A percentile compares a stretch with the other conserved stretches of the same genome.
These are phyloP conservation scores for Chrysoperla carnea DNA, from an alignment of 1,140 invertebrate genomes.

Conservation along the genomic window DNA sequence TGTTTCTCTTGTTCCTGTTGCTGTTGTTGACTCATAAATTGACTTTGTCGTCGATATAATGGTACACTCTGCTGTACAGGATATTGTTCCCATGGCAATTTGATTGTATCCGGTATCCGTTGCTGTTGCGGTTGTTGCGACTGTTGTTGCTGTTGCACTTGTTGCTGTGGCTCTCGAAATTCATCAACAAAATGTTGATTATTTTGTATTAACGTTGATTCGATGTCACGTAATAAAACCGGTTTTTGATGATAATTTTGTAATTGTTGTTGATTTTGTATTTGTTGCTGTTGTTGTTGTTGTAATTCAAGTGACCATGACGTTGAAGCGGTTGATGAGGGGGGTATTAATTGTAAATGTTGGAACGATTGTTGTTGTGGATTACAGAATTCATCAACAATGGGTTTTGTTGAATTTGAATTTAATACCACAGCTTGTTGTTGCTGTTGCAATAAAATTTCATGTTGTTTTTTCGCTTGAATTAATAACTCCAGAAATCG, in stretches of 20 bases:
- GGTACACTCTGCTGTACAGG: conserved; percentile 20
- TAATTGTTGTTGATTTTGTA: conserved; percentile 4
- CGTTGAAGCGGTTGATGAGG: conserved; percentile 1
- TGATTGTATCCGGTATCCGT: conserved; percentile 6
- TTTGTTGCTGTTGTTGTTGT: conserved; percentile 7
- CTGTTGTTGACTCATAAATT: conserved; percentile 4
- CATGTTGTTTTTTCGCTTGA: conserved; percentile 11
- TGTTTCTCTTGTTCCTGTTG: conserved; percentile 12
- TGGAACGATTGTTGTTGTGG: conserved; percentile 5
- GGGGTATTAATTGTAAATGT: conserved; percentile 6
- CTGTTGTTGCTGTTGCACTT: conserved; percentile 8
- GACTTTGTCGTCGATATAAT: conserved; percentile 25
- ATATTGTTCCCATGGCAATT: conserved; percentile 8
- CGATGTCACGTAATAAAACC: not conserved
- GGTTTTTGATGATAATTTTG: conserved; percentile 4
- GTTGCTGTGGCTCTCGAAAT: conserved; percentile 10
- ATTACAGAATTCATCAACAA: conserved; percentile 7
- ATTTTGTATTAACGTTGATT: not conserved
- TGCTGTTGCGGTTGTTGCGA: conserved; percentile 2
- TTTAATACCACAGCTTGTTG: conserved; percentile 1
- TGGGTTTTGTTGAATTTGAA: conserved; percentile 2
- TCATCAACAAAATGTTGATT: conserved; percentile 4
- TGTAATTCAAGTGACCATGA: conserved; percentile 7
- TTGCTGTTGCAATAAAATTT: conserved; percentile 5
- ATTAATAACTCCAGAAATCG: conserved; percentile 21